These are phyloP conservation scores for Tetramorium alpestre DNA, from an alignment of 1,140 invertebrate species.

Conservation along the genomic window DNA sequence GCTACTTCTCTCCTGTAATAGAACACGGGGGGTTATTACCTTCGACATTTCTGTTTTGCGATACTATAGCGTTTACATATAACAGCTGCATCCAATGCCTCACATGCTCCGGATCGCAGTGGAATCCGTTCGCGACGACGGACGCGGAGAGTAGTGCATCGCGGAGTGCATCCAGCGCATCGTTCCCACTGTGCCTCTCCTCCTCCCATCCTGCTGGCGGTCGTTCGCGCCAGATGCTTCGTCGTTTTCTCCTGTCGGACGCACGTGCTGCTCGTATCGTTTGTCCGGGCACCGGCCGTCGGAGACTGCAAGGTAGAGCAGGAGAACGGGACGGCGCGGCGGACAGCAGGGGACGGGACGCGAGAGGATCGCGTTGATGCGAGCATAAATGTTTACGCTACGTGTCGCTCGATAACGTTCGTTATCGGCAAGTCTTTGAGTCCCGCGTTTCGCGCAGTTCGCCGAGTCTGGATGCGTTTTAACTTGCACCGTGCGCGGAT, in stretches of 20 bases:
- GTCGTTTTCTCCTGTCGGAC: constrained; percentile 71
- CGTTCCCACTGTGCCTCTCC: constrained; percentile 31
- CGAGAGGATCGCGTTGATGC: constrained; percentile 71
- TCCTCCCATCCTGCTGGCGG: constrained; percentile 38
- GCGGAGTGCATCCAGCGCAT: constrained; percentile 58
- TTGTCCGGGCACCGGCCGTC: constrained; percentile 43
- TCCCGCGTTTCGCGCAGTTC: constrained; percentile 21
- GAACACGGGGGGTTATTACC: constrained; percentile 38
- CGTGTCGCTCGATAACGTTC: constrained; percentile 72
- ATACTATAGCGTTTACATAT: constrained; percentile 51
- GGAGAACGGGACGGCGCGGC: constrained; percentile 28
- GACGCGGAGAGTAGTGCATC: constrained; percentile 49
- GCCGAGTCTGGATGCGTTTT: constrained; percentile 52
- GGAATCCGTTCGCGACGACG: constrained; percentile 53
- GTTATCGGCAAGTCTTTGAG: constrained; percentile 77
- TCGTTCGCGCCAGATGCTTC: constrained; percentile 76
- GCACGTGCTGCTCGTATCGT: constrained; percentile 72
- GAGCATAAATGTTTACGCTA: constrained; percentile 80
- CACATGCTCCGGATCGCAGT: constrained; percentile 44
- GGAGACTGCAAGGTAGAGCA: constrained; percentile 3
- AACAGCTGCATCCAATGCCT: constrained; percentile 53
- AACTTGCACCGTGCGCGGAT: background rate
- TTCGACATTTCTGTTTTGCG: constrained; percentile 51
- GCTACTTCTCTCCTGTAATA: background rate
- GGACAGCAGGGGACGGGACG: constrained; percentile 45